These are phyloP conservation scores for Turritopsis dohrnii DNA, from an alignment of 30 jellyfish, hydroid and myxozoan species.

Conservation along the genomic window DNA sequence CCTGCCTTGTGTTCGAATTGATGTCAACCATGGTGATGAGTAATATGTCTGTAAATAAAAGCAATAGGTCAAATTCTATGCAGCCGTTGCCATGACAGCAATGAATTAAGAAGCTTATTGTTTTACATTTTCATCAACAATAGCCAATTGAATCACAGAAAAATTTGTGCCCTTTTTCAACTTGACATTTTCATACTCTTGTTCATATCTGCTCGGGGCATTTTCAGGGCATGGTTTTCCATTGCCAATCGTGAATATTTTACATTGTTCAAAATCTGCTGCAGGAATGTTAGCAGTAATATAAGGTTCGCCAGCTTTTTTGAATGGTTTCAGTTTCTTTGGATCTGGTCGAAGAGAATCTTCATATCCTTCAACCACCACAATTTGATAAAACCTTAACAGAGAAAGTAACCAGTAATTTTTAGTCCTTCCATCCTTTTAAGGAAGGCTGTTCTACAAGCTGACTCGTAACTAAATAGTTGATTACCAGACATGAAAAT, in stretches of 20 bases:
- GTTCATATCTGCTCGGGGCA: no score
- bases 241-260: conserved; percentile 22
- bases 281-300: conserved; percentile 53
- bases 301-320: conserved; percentile 47
- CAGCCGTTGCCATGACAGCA: no score
- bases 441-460: no score
- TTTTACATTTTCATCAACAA: conserved; percentile 27
- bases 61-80: no score
- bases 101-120: no score
- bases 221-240: no score
- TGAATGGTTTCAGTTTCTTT: conserved; percentile 25
- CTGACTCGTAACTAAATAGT: no score
- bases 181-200: conserved; percentile 38
- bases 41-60: conserved; percentile 20
- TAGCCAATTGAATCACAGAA: conserved; percentile 52
- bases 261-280: conserved; percentile 18
- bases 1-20: conserved; percentile 37
- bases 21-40: conserved; percentile 60
- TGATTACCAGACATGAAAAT: no score
- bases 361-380: conserved; percentile 30
- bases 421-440: no score
- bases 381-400: conserved; percentile 50
- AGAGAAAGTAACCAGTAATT: no score
- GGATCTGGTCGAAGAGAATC: not conserved
- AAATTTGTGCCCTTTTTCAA: conserved; percentile 44